A percentile compares a stretch with the other conserved stretches of the same genome.
These are phyloP conservation scores for Troglohyphantes excavatus DNA, from an alignment of 2,888 invertebrate species.

Conservation along the genomic window DNA sequence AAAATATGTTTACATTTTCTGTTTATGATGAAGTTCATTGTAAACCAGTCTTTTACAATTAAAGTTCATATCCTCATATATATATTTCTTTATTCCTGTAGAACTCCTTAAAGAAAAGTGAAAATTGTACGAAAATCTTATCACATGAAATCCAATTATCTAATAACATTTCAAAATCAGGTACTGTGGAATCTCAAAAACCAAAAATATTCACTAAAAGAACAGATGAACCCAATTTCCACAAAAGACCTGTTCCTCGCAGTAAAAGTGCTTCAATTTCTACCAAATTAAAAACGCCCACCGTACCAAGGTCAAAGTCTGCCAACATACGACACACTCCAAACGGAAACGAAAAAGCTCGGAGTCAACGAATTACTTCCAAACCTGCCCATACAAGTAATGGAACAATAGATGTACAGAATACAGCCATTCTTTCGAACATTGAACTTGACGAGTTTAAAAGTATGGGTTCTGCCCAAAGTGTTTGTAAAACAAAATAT, in stretches of 20 bases:
- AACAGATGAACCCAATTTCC: background rate
- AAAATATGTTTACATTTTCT: too few relatives aligned
- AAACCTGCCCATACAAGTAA: background rate
- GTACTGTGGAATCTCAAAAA: background rate
- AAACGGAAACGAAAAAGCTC: conserved; percentile 7
- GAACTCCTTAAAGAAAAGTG: background rate
- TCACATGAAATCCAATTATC: background rate
- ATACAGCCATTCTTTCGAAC: conserved; percentile 7
- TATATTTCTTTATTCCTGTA: too few relatives aligned
- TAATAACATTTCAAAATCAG: background rate
- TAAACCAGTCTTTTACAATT: too few relatives aligned
- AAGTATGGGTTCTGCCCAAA: background rate
- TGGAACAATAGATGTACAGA: background rate
- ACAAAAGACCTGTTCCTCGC: conserved; percentile 19
- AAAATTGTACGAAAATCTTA: background rate
- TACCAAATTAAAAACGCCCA: conserved; percentile 6
- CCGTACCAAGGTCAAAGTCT: conserved; percentile 52
- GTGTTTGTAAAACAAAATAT: conserved; percentile 3
- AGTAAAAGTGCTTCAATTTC: conserved; percentile 46
- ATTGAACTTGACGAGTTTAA: conserved; percentile 19
- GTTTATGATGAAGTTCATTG: too few relatives aligned
- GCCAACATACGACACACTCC: background rate
- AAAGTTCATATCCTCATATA: too few relatives aligned
- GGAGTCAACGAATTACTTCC: background rate
- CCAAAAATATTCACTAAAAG: background rate